A percentile compares a stretch with the other conserved stretches of the same genome.
phyloP scores from a whole-genome alignment of 64 coral and sea anemone genomes.

The Montipora efflorescens region DNA sequence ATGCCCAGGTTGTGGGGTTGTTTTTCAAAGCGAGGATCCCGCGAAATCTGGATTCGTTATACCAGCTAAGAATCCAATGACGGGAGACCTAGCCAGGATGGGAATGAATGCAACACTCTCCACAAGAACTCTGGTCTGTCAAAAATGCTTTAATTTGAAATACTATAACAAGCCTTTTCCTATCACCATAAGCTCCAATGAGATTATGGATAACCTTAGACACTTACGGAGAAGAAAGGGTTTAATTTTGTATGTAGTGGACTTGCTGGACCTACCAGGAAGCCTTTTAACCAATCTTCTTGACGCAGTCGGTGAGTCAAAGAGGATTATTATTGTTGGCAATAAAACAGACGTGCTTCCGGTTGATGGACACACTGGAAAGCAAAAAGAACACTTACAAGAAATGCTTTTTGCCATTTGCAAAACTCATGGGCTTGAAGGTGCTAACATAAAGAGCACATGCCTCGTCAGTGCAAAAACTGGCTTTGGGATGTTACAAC shows the following conservation, averaged over 20 bases:
- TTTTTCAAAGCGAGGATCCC: conserved; percentile 86
- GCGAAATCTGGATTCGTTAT: conserved; percentile 70
- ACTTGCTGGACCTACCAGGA: conserved; percentile 84
- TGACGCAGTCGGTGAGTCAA: conserved; percentile 78
- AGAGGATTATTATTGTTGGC: conserved; percentile 87
- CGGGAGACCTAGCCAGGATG: neutral
- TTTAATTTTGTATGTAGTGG: conserved; percentile 87
- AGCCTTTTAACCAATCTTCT: conserved; percentile 75
- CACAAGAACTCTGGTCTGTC: conserved; percentile 57
- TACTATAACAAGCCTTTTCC: conserved; percentile 82
- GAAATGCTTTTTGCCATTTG: conserved; percentile 60
- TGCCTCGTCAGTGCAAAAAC: conserved; percentile 82
- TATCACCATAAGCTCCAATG: conserved; percentile 42
- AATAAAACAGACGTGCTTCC: conserved; percentile 94
- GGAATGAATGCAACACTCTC: neutral
- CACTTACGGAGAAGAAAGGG: conserved; percentile 81
- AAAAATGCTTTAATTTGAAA: conserved; percentile 84
- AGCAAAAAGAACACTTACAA: conserved; percentile 71
- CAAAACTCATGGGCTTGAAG: conserved; percentile 72
- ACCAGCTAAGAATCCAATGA: conserved; percentile 67
- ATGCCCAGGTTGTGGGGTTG: conserved; percentile 79
- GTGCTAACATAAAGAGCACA: conserved; percentile 80
- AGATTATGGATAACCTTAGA: conserved; percentile 68
- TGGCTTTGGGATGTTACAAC: conserved; percentile 81
- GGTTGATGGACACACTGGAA: conserved; percentile 51